phyloP scores from a whole-genome alignment of 37 sponge, comb jelly and placozoan genomes.

The Diacarnus erythraeanus region DNA sequence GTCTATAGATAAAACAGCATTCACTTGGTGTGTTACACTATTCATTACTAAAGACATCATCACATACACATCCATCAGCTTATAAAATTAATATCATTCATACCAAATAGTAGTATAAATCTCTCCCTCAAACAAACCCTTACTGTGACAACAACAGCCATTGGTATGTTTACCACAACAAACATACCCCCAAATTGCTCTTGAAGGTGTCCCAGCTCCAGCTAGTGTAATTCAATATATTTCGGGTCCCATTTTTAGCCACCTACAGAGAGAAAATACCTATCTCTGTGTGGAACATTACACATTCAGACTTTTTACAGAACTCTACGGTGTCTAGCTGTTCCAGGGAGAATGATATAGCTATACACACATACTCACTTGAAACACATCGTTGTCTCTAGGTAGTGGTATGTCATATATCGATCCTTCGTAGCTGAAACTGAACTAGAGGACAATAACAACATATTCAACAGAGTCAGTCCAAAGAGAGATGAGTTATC shows the following conservation, averaged over 20 bases:
- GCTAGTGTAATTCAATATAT: conserved; percentile 48
- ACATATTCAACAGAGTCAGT: not conserved
- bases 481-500: not conserved
- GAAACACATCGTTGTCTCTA: not conserved
- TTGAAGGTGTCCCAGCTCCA: conserved; percentile 66
- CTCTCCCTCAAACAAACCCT: too few species aligned
- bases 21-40: too few species aligned
- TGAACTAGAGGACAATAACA: conserved; percentile 45
- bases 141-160: not conserved
- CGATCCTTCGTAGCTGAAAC: conserved; percentile 45
- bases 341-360: not conserved
- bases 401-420: conserved; percentile 14
- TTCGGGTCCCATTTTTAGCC: not conserved
- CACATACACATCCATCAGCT: too few species aligned
- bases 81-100: too few species aligned
- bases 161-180: not conserved
- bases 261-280: not conserved
- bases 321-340: not conserved
- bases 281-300: too few species aligned
- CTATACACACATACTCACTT: conserved; percentile 12
- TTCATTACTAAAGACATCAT: too few species aligned
- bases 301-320: too few species aligned
- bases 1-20: conserved; percentile 32
- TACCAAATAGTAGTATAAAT: too few species aligned
- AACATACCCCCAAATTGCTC: conserved; percentile 39